A percentile compares a stretch with the other conserved stretches of the same genome.
Evolutionary conservation across 2,888 invertebrate species (phyloP).

Genomic region (Drosophila birchii): DNA sequence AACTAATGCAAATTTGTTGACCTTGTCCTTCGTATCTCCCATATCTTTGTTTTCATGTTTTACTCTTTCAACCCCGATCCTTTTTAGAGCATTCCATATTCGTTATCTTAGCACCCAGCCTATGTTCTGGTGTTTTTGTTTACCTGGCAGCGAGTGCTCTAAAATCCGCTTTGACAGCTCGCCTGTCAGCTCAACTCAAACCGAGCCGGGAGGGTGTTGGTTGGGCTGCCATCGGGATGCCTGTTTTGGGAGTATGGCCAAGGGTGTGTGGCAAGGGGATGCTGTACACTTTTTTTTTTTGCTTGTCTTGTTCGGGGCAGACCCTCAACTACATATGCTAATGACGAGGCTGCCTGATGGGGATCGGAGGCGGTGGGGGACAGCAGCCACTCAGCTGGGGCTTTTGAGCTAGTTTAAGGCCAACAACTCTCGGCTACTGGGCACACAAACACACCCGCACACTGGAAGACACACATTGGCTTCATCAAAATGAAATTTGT

Average conservation of each 20-base stretch:
- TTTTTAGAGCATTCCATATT: constrained; percentile 3
- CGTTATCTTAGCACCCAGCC: constrained; percentile 12
- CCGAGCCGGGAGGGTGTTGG: constrained; percentile 26
- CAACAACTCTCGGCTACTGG: constrained; percentile 50
- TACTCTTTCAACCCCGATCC: not conserved
- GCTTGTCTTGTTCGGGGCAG: constrained; percentile 46
- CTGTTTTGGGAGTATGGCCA: not conserved
- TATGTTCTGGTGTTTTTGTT: constrained; percentile 62
- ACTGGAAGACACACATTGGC: constrained; percentile 45
- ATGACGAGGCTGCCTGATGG: constrained; percentile 53
- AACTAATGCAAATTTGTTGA: too few relatives aligned
- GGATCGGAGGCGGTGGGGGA: constrained; percentile 3
- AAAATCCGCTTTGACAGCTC: constrained; percentile 79
- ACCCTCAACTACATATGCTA: constrained; percentile 75
- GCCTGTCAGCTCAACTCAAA: constrained; percentile 69
- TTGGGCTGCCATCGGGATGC: constrained; percentile 4
- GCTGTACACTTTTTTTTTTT: constrained; percentile 48
- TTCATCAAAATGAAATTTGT: constrained; percentile 70
- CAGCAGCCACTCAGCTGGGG: constrained; percentile 49
- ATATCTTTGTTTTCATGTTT: not conserved
- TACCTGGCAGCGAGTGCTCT: constrained; percentile 71
- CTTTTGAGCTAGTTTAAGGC: constrained; percentile 66
- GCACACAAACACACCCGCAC: constrained; percentile 31
- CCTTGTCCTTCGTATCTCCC: fast-evolving
- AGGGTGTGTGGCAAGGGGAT: constrained; percentile 10